phyloP scores from a whole-genome alignment of 1,140 invertebrate species.

The Neodiprion virginianus region DNA sequence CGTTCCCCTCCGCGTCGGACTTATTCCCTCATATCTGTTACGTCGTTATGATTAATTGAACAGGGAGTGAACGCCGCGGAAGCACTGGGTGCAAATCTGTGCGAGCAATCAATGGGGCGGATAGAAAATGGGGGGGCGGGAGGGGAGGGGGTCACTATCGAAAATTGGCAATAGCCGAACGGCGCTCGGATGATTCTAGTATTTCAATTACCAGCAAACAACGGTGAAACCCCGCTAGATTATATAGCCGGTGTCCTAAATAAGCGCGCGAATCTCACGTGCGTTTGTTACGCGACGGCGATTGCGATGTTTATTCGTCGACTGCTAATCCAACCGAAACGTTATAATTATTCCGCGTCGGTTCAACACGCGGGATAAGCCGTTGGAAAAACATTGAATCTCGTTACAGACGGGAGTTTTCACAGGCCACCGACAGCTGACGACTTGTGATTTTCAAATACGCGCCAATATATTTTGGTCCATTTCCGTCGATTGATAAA shows the following conservation, averaged over 20 bases:
- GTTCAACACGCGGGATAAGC: too few relatives aligned
- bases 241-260: too few relatives aligned
- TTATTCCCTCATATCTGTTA: neutral
- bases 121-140: slow-evolving; percentile 39
- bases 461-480: too few relatives aligned
- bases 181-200: slow-evolving; percentile 35
- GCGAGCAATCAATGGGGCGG: neutral
- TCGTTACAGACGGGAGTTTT: too few relatives aligned
- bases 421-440: too few relatives aligned
- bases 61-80: slow-evolving; percentile 37
- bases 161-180: slow-evolving; percentile 34
- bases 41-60: slow-evolving; percentile 47
- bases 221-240: neutral
- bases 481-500: too few relatives aligned
- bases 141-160: slow-evolving; percentile 26
- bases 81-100: slow-evolving; percentile 25
- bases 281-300: neutral
- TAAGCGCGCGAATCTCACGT: neutral
- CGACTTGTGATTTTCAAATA: too few relatives aligned
- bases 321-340: slow-evolving; percentile 43
- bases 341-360: slow-evolving; percentile 21
- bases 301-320: slow-evolving; percentile 45
- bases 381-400: too few relatives aligned
- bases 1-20: too few relatives aligned
- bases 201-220: slow-evolving; percentile 48